phyloP scores from a whole-genome alignment of 2,888 invertebrate species.

The Aelia acuminata region DNA sequence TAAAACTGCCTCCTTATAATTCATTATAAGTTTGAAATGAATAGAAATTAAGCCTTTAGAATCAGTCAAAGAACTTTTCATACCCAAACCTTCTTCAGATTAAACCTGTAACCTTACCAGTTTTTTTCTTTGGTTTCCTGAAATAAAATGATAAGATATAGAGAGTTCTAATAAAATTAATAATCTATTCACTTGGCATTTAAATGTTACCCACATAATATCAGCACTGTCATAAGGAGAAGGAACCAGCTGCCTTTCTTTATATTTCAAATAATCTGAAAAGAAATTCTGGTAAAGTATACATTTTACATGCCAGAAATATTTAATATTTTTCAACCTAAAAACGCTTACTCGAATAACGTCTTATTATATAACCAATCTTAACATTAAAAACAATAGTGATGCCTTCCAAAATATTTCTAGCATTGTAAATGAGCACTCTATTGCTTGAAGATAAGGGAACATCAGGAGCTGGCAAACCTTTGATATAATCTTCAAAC shows the following conservation, averaged over 20 bases:
- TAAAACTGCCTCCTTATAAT: too few species aligned
- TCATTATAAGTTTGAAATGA: too few species aligned
- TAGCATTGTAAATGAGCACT: not conserved
- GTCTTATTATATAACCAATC: not conserved
- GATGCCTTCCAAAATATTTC: not conserved
- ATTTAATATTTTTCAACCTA: not conserved
- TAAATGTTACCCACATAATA: not conserved
- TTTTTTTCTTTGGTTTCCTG: not conserved
- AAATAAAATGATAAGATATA: not conserved
- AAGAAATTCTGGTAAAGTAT: not conserved
- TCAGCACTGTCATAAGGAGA: not conserved
- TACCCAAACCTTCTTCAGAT: not conserved
- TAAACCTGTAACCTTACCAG: not conserved
- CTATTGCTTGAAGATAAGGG: not conserved
- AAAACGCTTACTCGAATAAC: not conserved
- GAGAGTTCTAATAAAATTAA: not conserved
- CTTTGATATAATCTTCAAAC: not conserved
- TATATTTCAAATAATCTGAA: not conserved
- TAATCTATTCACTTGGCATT: not conserved
- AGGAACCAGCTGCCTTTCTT: not conserved
- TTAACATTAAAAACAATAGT: not conserved
- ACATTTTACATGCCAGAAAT: not conserved
- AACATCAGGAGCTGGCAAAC: not conserved
- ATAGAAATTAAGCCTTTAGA: too few species aligned
- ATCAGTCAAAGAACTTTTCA: not conserved